Percentiles rank a stretch among this genome's conserved stretches.
phyloP scores from a whole-genome alignment of 2,888 invertebrate species.

The Plutella xylostella region DNA sequence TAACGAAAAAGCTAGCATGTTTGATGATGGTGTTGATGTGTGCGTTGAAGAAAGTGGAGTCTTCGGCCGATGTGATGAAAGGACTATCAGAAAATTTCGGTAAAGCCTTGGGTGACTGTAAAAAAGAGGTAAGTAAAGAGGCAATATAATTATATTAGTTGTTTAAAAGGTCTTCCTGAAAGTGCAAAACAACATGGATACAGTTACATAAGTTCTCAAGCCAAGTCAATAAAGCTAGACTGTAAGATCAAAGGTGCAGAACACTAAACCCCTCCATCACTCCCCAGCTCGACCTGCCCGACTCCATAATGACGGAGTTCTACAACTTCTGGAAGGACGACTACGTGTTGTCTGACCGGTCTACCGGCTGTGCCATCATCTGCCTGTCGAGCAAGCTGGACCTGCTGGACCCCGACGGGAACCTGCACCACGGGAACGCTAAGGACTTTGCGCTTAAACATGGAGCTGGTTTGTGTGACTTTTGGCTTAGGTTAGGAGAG shows the following conservation, averaged over 20 bases:
- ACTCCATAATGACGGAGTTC: constrained; percentile 30
- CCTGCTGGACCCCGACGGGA: constrained; percentile 34
- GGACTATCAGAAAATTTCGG: constrained; percentile 18
- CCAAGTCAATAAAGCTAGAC: background rate
- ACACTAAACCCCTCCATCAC: background rate
- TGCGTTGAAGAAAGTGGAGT: constrained; percentile 11
- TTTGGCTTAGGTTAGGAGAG: too few species aligned
- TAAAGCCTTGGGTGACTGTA: constrained; percentile 31
- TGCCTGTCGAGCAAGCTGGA: constrained; percentile 44
- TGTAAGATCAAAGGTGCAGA: too few species aligned
- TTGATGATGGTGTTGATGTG: constrained; percentile 17
- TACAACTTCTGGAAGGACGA: constrained; percentile 41
- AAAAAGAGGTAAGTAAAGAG: constrained; percentile 27
- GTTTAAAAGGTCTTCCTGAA: background rate
- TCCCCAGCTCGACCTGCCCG: constrained; percentile 31
- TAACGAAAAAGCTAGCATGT: constrained; percentile 15
- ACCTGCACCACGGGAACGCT: constrained; percentile 45
- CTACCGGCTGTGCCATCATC: constrained; percentile 41
- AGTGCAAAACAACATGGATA: background rate
- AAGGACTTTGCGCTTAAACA: constrained; percentile 40
- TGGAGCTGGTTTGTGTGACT: constrained; percentile 41
- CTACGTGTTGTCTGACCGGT: constrained; percentile 26
- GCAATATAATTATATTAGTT: background rate
- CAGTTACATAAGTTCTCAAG: background rate
- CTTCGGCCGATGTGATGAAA: background rate